A percentile compares a stretch with the other conserved stretches of the same genome.
Evolutionary conservation across 1,140 invertebrate species (phyloP).

Genomic region (Coelopa frigida): DNA sequence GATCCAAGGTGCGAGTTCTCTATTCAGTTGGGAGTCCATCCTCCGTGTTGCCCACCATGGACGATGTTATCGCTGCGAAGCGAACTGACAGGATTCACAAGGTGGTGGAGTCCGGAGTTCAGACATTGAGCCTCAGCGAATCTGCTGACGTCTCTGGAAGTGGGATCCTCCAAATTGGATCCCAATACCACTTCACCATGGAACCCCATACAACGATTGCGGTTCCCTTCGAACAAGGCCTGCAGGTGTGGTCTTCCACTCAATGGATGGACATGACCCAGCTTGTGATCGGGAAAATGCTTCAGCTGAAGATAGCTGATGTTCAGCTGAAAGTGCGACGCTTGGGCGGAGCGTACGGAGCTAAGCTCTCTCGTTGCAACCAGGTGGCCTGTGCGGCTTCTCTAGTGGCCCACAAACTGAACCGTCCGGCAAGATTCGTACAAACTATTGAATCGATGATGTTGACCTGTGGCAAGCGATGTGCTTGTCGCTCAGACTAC

Average conservation of each 20-base stretch:
- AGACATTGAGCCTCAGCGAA: constrained; percentile 16
- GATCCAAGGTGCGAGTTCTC: constrained; percentile 57
- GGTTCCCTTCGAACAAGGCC: constrained; percentile 52
- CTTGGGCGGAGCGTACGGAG: constrained; percentile 65
- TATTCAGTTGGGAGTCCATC: constrained; percentile 46
- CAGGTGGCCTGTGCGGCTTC: constrained; percentile 54
- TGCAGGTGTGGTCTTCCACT: constrained; percentile 53
- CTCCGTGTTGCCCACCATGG: constrained; percentile 21
- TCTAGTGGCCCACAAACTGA: constrained; percentile 53
- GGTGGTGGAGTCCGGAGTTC: constrained; percentile 20
- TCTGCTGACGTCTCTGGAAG: constrained; percentile 14
- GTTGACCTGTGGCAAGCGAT: constrained; percentile 54
- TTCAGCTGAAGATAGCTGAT: constrained; percentile 50
- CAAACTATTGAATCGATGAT: constrained; percentile 62
- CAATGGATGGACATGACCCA: constrained; percentile 65
- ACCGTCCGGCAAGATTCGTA: constrained; percentile 56
- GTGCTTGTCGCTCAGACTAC: constrained; percentile 47
- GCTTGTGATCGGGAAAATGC: constrained; percentile 50
- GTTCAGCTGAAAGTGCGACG: constrained; percentile 57
- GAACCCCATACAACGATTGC: constrained; percentile 58
- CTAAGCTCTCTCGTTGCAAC: constrained; percentile 54
- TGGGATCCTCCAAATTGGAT: constrained; percentile 29
- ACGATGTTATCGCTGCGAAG: constrained; percentile 21
- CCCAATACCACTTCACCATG: constrained; percentile 52
- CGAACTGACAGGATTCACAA: constrained; percentile 18